Base-by-base conservation (phyloP, 1,140 invertebrate species). In the Caenorhabditis brenneri region DNA sequence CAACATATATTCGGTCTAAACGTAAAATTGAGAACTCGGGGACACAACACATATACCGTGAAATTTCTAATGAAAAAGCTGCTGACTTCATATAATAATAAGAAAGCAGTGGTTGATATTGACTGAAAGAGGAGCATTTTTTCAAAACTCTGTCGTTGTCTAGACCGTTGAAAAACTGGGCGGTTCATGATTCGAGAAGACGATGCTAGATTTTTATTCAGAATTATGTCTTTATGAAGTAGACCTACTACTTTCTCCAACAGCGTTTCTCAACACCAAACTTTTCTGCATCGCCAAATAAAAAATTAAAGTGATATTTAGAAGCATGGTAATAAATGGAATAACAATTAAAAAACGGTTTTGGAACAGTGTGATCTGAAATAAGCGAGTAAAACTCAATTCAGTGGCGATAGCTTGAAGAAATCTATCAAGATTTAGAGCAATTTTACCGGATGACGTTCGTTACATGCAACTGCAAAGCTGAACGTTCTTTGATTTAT, bases 231-330 rank as follows among this genome's bases (percentile, higher is more conserved):
- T 10, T 22, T 33, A 33, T 33, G 3, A 33, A 36, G 27, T 19
- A 36, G 19, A n/a, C 58, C 36, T 36, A 65, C 58, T 65, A 19
- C 58, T 65, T 7, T 36, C n/a, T 0, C 58, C 58, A 0, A 33
- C 58, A 27, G 58, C 15, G 31, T 19, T 36, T 33, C 31, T 65
- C 58, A 65, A 2, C 29, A 65, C 58, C 19, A 65, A 19, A 33
- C 58, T 65, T 65, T 65, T 65, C 31, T 65, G 58, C n/a, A 65
- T 15, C 1, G 58, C 31, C 31, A 65, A n/a, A 65, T 65, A 65
- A 36, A 65, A 65, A 65, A 65, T 65, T n/a, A 65, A 7, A 36
- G 58, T 33, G 19, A 65, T 36, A n/a, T 65, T 65, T 0, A 65
- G 16, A 2, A 65, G 58, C 58, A 65, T 65, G 1, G 58, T 65